phyloP scores from a whole-genome alignment of 2,113 vertebrate genomes.

The Leuciscus idus region DNA sequence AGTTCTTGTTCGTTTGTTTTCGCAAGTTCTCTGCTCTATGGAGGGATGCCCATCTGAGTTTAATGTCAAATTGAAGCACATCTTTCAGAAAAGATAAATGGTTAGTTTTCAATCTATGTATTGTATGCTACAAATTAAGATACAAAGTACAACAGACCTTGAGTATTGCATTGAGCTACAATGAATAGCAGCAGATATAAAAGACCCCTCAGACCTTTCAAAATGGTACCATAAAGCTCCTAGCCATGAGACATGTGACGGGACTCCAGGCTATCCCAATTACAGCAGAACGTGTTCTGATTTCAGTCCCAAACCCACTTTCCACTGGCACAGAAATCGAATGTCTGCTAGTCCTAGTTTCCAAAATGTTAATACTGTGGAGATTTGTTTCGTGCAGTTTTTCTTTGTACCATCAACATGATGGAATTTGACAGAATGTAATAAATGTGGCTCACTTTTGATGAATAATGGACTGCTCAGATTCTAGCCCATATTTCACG shows the following conservation, averaged over 20 bases:
- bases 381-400: constrained; percentile 25
- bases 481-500: neutral
- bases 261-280: constrained; percentile 36
- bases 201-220: neutral
- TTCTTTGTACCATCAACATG: neutral
- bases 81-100: neutral
- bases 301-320: constrained; percentile 51
- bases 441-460: neutral
- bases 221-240: neutral
- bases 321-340: constrained; percentile 38
- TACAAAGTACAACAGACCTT: neutral
- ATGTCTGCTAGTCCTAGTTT: constrained; percentile 41
- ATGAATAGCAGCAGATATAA: neutral
- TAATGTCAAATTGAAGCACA: too few species aligned
- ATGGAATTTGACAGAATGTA: neutral
- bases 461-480: neutral
- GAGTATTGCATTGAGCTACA: neutral
- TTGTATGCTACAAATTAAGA: neutral
- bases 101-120: neutral
- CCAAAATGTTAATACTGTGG: constrained; percentile 23
- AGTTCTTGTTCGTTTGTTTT: too few species aligned
- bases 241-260: constrained; percentile 29
- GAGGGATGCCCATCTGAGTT: too few species aligned
- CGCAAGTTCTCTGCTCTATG: too few species aligned
- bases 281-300: constrained; percentile 42